Evolutionary conservation across 2,113 vertebrate genomes (phyloP), one percentile per base, ranked within the genome.

Genomic region (Dicentrarchus labrax): DNA sequence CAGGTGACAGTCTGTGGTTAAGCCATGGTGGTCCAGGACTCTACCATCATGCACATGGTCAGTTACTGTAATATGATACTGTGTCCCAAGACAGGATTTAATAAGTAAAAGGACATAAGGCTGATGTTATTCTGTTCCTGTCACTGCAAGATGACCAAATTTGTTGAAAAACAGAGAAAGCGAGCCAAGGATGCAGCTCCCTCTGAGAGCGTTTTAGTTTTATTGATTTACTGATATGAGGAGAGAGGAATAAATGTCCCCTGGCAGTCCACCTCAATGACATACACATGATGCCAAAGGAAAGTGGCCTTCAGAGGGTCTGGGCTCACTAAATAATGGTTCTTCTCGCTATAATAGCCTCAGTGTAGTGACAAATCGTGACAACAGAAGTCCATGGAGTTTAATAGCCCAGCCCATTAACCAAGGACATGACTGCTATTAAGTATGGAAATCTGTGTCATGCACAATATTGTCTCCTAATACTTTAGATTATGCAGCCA

Each of bases 211-310:
- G 47, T 72, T 87, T 84, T 64, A 74, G 65, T 81, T 72, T 48
- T 73, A 89, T 89, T 87, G 85, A 92, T 92, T 88, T 82, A 67
- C 76, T 54, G 83, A 81, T 64, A 47, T 72, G 72, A 81, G 62
- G 19, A 59, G 17, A 43, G 82, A n/a, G 41, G 67, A 84, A 78
- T 62, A 75, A 85, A 76, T 17, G 80, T 90, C 80, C 80, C 84
- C 57, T 84, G 82, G 70, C 84, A 62, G 48, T 71, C 39, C 16
- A 54, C 78, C 73, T 79, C 84, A 68, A 85, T 87, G 82, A 81
- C 77, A 90, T 9, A 66, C 48, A 64, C 64, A 50, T 72, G 71
- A 82, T 38, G 38, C 81, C 60, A 69, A 36, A 73, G 60, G 64
- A 86, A 85, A 82, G 74, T 76, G 57, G 76, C 45, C 69, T 72